phyloP scores from a whole-genome alignment of 2,888 invertebrate species.

The Zygogramma bicolorata region DNA sequence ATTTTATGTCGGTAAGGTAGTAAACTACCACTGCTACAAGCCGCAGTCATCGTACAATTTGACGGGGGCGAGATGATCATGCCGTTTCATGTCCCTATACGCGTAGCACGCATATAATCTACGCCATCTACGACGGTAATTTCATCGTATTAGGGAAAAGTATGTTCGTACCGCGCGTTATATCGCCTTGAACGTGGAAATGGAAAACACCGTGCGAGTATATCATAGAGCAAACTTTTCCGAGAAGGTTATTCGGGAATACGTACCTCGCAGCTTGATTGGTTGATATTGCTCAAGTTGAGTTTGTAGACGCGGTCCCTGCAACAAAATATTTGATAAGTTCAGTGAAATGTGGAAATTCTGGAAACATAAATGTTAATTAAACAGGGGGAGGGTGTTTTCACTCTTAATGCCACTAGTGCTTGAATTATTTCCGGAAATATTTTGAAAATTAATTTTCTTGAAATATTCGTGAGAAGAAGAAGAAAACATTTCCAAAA shows the following conservation, averaged over 20 bases:
- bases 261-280: conserved; percentile 86
- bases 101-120: conserved; percentile 44
- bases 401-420: too few species aligned
- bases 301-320: conserved; percentile 87
- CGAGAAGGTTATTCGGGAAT: conserved; percentile 23
- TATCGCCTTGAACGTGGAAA: conserved; percentile 44
- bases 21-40: conserved; percentile 49
- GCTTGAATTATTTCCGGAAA: too few species aligned
- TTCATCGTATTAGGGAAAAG: conserved; percentile 30
- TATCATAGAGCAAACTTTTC: conserved; percentile 34
- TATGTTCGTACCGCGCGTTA: conserved; percentile 44
- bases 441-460: too few species aligned
- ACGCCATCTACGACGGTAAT: conserved; percentile 38
- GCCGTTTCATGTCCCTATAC: conserved; percentile 43
- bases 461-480: too few species aligned
- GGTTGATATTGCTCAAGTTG: conserved; percentile 88
- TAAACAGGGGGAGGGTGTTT: neutral
- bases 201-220: conserved; percentile 33
- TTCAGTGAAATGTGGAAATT: conserved; percentile 1
- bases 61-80: conserved; percentile 42
- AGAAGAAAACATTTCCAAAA: too few species aligned
- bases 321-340: conserved; percentile 67
- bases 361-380: neutral
- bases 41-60: conserved; percentile 52
- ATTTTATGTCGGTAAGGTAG: conserved; percentile 54